Percentiles rank a stretch among this genome's conserved stretches.
These are phyloP conservation scores for Potorous gilbertii DNA, from an alignment of 2,797 vertebrate genomes.

Conservation along the genomic window DNA sequence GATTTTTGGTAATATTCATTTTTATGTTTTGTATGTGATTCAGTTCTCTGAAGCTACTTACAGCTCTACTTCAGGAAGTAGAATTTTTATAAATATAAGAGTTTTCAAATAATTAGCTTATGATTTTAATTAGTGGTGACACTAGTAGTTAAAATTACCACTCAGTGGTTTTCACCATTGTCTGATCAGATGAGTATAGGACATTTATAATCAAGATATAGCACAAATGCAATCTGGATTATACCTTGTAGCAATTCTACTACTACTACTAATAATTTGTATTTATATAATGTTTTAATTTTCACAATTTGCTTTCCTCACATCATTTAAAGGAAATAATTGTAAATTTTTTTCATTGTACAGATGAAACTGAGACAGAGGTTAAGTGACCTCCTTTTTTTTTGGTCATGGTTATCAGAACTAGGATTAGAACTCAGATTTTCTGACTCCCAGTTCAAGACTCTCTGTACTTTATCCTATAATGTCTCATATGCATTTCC, in stretches of 20 bases:
- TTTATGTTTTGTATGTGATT: neutral
- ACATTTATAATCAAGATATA: neutral
- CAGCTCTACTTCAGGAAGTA: neutral
- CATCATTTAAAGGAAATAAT: neutral
- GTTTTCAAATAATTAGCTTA: constrained; percentile 43
- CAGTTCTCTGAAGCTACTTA: constrained; percentile 12
- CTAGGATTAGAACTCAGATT: neutral
- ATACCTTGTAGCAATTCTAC: neutral
- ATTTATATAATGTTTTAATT: neutral
- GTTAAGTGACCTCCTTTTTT: neutral
- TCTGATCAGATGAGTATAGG: neutral
- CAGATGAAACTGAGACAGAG: neutral
- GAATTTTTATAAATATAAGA: constrained; percentile 23
- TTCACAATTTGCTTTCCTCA: neutral
- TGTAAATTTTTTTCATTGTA: neutral
- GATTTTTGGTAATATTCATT: neutral
- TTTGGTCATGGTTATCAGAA: neutral
- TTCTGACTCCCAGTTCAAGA: neutral
- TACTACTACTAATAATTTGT: neutral
- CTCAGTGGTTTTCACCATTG: neutral
- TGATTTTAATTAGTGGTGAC: neutral
- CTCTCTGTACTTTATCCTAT: neutral
- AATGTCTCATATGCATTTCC: neutral
- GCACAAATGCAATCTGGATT: neutral
- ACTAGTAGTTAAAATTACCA: constrained; percentile 31